These are phyloP conservation scores for Paralvinella palmiformis DNA, from an alignment of 1,140 invertebrate species.

Conservation along the genomic window DNA sequence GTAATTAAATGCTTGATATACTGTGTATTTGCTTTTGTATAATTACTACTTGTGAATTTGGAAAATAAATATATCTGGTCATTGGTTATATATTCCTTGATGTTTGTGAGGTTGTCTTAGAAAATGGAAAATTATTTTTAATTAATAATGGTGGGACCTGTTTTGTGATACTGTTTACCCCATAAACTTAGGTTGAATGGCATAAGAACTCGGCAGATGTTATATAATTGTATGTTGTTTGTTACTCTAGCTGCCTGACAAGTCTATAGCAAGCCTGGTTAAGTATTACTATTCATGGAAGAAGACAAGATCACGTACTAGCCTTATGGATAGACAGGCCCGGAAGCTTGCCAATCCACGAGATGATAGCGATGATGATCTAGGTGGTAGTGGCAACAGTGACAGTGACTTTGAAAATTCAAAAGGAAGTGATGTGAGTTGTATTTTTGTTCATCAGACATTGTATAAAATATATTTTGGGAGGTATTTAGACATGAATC, in stretches of 20 bases:
- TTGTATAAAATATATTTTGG: background rate
- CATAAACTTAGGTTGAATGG: too few relatives aligned
- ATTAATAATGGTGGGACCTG: too few relatives aligned
- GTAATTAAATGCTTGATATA: too few relatives aligned
- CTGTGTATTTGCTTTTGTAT: background rate
- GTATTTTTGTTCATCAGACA: background rate
- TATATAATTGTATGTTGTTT: too few relatives aligned
- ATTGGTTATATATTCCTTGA: too few relatives aligned
- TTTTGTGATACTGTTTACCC: too few relatives aligned
- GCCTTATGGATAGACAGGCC: conserved; percentile 85
- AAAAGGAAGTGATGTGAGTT: background rate
- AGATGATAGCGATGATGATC: conserved; percentile 16
- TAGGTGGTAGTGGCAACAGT: conserved; percentile 14
- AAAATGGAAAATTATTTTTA: too few relatives aligned
- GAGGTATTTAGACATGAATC: too few relatives aligned
- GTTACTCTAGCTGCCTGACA: conserved; percentile 77
- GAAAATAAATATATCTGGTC: too few relatives aligned
- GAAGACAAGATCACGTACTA: conserved; percentile 83
- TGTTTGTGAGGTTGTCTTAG: too few relatives aligned
- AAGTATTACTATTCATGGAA: conserved; percentile 99
- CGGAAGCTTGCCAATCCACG: conserved; percentile 44
- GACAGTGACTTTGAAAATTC: conserved; percentile 11
- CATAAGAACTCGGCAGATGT: too few relatives aligned
- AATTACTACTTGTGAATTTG: too few relatives aligned
- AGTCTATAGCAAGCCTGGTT: conserved; percentile 89